phyloP scores from a whole-genome alignment of 2,888 invertebrate species.

The Danaus chrysippus region DNA sequence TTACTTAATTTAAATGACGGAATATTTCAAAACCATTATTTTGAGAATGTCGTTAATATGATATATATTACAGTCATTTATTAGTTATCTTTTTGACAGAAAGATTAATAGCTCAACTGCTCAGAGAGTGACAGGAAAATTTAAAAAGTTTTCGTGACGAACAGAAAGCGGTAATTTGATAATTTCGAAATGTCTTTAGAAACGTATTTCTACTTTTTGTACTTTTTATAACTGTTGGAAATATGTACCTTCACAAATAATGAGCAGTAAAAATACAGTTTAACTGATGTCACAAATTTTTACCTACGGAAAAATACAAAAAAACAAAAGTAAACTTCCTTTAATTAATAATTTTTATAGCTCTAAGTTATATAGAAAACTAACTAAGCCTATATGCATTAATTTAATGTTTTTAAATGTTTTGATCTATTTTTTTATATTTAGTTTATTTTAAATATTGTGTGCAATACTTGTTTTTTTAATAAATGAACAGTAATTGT shows the following conservation, averaged over 20 bases:
- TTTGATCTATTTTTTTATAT: too few species aligned
- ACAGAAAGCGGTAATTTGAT: slow-evolving; percentile 42
- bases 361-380: too few species aligned
- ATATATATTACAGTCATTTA: slow-evolving; percentile 19
- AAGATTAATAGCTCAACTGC: slow-evolving; percentile 47
- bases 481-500: too few species aligned
- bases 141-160: slow-evolving; percentile 46
- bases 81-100: slow-evolving; percentile 42
- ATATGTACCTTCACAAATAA: slow-evolving; percentile 33
- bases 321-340: too few species aligned
- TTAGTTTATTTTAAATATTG: too few species aligned
- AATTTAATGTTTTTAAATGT: too few species aligned
- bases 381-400: too few species aligned
- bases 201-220: slow-evolving; percentile 36
- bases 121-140: slow-evolving; percentile 45
- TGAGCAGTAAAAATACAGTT: not conserved
- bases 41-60: slow-evolving; percentile 1
- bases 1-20: not conserved
- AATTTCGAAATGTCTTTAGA: slow-evolving; percentile 36
- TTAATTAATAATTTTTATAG: too few species aligned
- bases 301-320: too few species aligned
- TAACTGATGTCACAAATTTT: too few species aligned
- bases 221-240: slow-evolving; percentile 36
- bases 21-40: not conserved
- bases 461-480: too few species aligned